These are phyloP conservation scores for Cotesia typhae DNA, from an alignment of 1,140 invertebrate species.

Conservation along the genomic window DNA sequence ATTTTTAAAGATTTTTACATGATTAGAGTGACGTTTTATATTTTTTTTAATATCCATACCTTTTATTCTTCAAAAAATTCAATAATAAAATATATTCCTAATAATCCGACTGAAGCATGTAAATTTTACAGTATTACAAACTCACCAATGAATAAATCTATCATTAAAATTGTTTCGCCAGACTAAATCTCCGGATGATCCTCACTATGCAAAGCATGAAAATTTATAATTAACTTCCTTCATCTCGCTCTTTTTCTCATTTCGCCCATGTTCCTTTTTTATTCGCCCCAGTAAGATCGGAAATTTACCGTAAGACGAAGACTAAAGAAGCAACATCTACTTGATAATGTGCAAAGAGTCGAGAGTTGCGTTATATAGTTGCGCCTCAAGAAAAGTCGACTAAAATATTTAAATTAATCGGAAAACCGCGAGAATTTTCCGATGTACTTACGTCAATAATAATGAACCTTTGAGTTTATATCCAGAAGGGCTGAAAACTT, in stretches of 20 bases:
- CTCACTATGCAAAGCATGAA: not conserved
- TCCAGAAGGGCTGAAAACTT: not conserved
- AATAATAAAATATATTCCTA: too few species aligned
- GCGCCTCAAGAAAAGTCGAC: not conserved
- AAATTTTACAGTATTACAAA: too few species aligned
- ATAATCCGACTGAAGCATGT: too few species aligned
- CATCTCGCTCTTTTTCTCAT: not conserved
- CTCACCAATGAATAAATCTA: too few species aligned
- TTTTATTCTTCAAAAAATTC: too few species aligned
- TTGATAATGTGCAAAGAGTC: slow-evolving; percentile 18
- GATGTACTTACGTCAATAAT: slow-evolving; percentile 8
- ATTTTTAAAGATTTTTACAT: too few species aligned
- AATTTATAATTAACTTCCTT: slow-evolving; percentile 13
- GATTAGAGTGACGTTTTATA: too few species aligned
- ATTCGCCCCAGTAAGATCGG: not conserved
- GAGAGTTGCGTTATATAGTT: too few species aligned
- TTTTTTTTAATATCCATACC: too few species aligned
- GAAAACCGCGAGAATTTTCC: slow-evolving; percentile 13
- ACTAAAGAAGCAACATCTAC: slow-evolving; percentile 13
- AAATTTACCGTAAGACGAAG: not conserved
- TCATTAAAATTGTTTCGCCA: too few species aligned
- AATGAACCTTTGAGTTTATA: not conserved
- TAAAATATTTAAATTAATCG: slow-evolving; percentile 23
- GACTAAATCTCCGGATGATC: too few species aligned
- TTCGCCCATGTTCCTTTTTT: not conserved